phyloP scores from a whole-genome alignment of 2,888 invertebrate genomes.

The Brachyopa scutellaris region DNA sequence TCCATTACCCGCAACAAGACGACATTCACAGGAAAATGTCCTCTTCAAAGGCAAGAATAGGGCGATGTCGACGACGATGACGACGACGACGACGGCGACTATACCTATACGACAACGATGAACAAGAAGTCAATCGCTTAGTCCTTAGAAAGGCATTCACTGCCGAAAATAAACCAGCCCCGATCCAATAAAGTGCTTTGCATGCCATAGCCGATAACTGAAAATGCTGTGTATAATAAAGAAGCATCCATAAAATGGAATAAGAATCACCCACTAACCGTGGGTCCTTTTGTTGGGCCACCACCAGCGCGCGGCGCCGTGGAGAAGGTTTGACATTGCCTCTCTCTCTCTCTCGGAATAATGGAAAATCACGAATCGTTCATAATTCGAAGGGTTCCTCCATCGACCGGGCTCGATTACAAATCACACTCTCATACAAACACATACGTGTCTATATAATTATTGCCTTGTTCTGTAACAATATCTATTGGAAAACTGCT shows the following conservation, averaged over 20 bases:
- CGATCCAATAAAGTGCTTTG: constrained; percentile 71
- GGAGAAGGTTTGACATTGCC: constrained; percentile 41
- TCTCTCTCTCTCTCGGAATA: too few species aligned
- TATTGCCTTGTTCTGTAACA: constrained; percentile 52
- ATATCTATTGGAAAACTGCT: constrained; percentile 57
- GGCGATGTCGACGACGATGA: neutral
- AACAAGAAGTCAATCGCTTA: constrained; percentile 42
- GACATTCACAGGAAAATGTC: constrained; percentile 50
- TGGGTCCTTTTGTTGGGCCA: constrained; percentile 32
- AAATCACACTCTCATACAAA: constrained; percentile 4
- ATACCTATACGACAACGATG: constrained; percentile 1
- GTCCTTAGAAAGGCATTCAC: constrained; percentile 32
- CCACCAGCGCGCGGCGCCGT: too few species aligned
- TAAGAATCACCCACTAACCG: constrained; percentile 61
- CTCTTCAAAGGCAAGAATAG: neutral
- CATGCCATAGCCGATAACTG: constrained; percentile 67
- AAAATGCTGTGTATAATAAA: constrained; percentile 63
- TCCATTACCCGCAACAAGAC: constrained; percentile 54
- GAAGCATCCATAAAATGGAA: constrained; percentile 70
- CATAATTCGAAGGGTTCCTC: constrained; percentile 60
- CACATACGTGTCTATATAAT: constrained; percentile 44
- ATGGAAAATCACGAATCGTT: constrained; percentile 67
- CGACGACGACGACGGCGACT: constrained; percentile 7
- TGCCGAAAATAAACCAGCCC: constrained; percentile 57
- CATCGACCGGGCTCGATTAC: constrained; percentile 28